These are phyloP conservation scores for Myotis yumanensis DNA, from an alignment of 2,113 vertebrate species.

Conservation along the genomic window DNA sequence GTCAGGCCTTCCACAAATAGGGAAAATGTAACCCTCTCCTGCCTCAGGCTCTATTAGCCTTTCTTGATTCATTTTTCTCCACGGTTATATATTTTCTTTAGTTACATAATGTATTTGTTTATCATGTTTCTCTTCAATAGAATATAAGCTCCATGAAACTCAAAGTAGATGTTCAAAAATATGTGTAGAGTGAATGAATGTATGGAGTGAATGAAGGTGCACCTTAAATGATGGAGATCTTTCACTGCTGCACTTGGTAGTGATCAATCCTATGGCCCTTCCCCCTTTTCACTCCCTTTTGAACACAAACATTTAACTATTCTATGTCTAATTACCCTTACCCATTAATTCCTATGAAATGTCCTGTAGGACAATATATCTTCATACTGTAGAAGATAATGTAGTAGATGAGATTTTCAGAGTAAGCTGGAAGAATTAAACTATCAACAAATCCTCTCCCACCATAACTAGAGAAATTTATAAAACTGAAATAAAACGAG, in stretches of 20 bases:
- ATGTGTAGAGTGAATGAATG: background rate
- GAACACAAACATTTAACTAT: background rate
- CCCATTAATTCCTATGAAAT: background rate
- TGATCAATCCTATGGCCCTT: background rate
- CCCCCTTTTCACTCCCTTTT: background rate
- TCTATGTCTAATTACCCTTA: background rate
- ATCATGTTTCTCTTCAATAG: background rate
- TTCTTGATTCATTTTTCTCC: background rate
- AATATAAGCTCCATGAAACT: background rate
- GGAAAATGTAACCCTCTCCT: background rate
- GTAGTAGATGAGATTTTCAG: background rate
- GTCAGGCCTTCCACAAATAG: background rate
- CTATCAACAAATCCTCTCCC: background rate
- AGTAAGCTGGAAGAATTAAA: background rate
- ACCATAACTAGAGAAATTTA: constrained; percentile 11
- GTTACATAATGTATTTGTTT: background rate
- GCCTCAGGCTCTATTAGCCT: background rate
- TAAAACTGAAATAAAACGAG: background rate
- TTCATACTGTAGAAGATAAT: background rate
- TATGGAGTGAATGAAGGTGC: background rate
- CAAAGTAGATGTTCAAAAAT: background rate
- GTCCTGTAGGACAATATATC: background rate
- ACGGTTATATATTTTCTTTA: background rate
- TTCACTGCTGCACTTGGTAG: background rate
- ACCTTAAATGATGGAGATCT: background rate